Evolutionary conservation across 2,888 invertebrate genomes (phyloP).

Genomic region (Chironomus tentans): DNA sequence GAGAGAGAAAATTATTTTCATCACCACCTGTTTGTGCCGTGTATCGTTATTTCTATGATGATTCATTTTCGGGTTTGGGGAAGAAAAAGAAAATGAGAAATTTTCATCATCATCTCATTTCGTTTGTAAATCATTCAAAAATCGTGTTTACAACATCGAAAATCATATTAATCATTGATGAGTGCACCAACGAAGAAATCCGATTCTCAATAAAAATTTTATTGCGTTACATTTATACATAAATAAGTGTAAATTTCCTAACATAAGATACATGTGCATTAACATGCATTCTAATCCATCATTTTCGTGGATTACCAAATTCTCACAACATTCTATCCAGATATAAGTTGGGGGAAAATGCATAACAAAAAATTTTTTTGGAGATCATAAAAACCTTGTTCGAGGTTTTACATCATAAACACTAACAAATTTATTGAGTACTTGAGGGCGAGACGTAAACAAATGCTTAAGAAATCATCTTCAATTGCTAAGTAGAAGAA

Average conservation of each 20-base stretch:
- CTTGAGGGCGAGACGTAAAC: conserved; percentile 10
- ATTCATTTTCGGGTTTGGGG: not conserved
- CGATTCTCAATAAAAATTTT: not conserved
- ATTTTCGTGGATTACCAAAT: not conserved
- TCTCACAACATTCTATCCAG: not conserved
- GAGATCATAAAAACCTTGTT: not conserved
- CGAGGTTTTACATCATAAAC: conserved; percentile 3
- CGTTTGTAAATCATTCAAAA: not conserved
- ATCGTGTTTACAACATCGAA: not conserved
- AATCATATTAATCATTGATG: not conserved
- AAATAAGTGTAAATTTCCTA: not conserved
- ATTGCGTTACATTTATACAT: not conserved
- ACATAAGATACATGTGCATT: not conserved
- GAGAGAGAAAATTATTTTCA: not conserved
- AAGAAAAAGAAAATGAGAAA: not conserved
- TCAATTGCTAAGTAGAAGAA: not conserved
- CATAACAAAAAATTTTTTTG: not conserved
- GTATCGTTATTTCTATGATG: not conserved
- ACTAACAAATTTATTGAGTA: conserved; percentile 13
- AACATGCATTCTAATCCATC: not conserved
- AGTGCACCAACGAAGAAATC: not conserved
- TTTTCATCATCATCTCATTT: too few relatives aligned
- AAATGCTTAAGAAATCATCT: not conserved
- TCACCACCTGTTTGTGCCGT: not conserved
- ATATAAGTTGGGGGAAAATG: not conserved